Conservation (phyloP, 2,888 invertebrate genomes). For the Amaurobius ferox region DNA sequence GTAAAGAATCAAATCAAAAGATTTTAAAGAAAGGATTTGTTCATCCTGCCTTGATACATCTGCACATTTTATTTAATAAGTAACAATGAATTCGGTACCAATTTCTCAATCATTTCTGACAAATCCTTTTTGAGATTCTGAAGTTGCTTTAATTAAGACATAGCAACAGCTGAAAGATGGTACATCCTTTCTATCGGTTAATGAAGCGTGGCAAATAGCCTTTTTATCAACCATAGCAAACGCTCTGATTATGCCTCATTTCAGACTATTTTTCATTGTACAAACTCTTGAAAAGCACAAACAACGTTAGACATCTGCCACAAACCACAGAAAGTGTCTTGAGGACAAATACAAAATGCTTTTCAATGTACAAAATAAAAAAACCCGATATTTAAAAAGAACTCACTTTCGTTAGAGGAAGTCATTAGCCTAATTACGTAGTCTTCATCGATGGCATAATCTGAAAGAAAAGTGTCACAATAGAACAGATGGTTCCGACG, state of each 20-base stretch:
- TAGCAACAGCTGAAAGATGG: constrained; percentile 27
- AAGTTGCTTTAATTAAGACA: constrained; percentile 43
- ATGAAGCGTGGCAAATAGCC: constrained; percentile 40
- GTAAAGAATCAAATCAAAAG: no score
- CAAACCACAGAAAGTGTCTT: background rate
- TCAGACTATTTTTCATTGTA: constrained; percentile 28
- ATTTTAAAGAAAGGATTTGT: background rate
- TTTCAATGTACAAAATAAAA: constrained; percentile 1
- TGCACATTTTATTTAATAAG: constrained; percentile 12
- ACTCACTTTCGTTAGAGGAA: constrained; percentile 32
- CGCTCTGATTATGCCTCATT: constrained; percentile 34
- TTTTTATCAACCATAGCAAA: constrained; percentile 19
- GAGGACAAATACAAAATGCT: constrained; percentile 32
- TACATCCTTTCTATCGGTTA: constrained; percentile 23
- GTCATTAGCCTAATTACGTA: constrained; percentile 55
- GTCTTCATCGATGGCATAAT: constrained; percentile 23
- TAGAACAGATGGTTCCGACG: background rate
- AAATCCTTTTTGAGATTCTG: constrained; percentile 19
- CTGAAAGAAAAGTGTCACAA: constrained; percentile 26
- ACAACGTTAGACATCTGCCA: constrained; percentile 10
- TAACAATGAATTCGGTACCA: background rate
- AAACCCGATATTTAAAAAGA: constrained; percentile 23
- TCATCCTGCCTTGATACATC: background rate
- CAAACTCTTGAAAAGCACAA: constrained; percentile 23
- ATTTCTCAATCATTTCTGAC: background rate